Evolutionary conservation across 64 coral and sea anemone genomes (phyloP).

Genomic region (Stichodactyla mertensii): DNA sequence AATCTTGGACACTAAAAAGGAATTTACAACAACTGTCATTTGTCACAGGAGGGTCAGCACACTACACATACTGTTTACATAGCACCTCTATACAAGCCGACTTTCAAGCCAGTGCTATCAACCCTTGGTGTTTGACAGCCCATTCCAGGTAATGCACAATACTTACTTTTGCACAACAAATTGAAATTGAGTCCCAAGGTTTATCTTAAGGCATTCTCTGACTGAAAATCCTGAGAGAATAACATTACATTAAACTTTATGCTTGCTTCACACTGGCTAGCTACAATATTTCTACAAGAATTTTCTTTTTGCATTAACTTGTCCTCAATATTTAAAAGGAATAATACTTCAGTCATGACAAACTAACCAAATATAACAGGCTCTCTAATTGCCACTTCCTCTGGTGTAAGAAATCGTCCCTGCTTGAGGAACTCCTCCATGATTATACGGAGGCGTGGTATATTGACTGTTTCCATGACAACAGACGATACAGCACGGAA

Average conservation of each 20-base stretch:
- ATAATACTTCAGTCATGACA: background rate
- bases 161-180: constrained; percentile 70
- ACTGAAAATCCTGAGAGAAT: constrained; percentile 35
- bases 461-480: constrained; percentile 85
- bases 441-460: constrained; percentile 70
- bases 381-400: constrained; percentile 64
- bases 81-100: background rate
- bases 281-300: too few species aligned
- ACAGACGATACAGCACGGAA: constrained; percentile 91
- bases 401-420: constrained; percentile 62
- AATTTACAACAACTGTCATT: background rate
- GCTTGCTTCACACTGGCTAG: background rate
- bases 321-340: too few species aligned
- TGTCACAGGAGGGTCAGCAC: background rate
- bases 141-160: background rate
- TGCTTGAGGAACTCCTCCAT: constrained; percentile 61
- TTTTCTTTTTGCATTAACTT: too few species aligned
- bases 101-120: background rate
- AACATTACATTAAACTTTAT: background rate
- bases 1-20: constrained; percentile 62
- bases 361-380: constrained; percentile 85
- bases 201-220: constrained; percentile 62
- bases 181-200: constrained; percentile 64
- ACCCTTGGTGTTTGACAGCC: background rate
- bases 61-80: too few species aligned